Percentiles rank a stretch among this genome's conserved stretches.
phyloP scores from a whole-genome alignment of 2,113 vertebrate genomes.

The Oenanthe melanoleuca region DNA sequence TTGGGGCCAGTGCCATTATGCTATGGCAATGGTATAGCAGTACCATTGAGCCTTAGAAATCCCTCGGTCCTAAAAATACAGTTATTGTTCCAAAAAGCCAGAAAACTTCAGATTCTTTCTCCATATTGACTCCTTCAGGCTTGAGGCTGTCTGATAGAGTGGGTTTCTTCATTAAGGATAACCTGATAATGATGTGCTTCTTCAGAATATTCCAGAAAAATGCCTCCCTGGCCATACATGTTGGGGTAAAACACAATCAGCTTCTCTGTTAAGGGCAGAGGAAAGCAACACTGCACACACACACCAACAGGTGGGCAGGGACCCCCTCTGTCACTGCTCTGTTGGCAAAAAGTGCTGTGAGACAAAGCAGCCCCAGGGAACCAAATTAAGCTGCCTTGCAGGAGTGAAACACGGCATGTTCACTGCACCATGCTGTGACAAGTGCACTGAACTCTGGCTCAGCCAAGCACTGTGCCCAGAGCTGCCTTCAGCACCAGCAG shows the following conservation, averaged over 20 bases:
- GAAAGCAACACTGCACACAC: background rate
- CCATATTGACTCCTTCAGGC: background rate
- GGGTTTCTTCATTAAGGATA: background rate
- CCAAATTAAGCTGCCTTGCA: background rate
- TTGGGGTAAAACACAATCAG: background rate
- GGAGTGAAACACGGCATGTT: background rate
- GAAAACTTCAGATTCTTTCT: background rate
- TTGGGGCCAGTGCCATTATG: background rate
- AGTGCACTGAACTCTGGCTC: background rate
- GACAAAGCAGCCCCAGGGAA: background rate
- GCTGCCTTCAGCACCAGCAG: rapidly evolving
- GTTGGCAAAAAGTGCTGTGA: background rate
- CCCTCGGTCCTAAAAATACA: background rate
- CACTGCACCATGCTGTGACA: rapidly evolving
- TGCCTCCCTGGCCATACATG: background rate
- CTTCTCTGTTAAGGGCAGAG: background rate
- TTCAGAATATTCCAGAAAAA: background rate
- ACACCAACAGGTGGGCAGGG: background rate
- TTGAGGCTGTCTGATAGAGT: background rate
- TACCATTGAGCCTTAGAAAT: rapidly evolving
- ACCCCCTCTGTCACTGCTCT: background rate
- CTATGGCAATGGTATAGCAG: background rate
- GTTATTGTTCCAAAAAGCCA: background rate
- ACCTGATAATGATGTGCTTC: background rate
- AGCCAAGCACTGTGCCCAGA: background rate